A percentile compares a stretch with the other conserved stretches of the same genome.
Conservation (phyloP, 2,888 invertebrate species). For the Tipula helvola region DNA sequence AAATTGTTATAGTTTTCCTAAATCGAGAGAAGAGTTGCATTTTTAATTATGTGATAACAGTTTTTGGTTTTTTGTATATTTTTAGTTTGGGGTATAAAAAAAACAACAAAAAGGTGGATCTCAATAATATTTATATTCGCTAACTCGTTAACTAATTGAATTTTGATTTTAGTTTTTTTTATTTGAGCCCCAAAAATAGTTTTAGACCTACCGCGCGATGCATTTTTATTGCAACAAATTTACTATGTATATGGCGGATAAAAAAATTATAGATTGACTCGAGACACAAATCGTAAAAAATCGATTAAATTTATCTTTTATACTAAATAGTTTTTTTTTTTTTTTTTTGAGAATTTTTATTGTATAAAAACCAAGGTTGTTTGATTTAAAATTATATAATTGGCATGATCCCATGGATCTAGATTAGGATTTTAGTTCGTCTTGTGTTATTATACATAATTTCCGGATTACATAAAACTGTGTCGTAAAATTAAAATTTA, state of each 20-base stretch:
- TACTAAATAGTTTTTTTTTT: background rate
- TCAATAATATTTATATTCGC: background rate
- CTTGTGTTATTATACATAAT: background rate
- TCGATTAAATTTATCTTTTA: background rate
- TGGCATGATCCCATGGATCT: background rate
- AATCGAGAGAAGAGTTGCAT: background rate
- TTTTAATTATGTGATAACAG: background rate
- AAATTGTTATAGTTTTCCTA: background rate
- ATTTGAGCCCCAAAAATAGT: background rate
- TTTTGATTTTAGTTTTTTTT: background rate
- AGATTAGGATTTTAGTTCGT: background rate
- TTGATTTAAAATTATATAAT: background rate
- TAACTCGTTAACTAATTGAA: background rate
- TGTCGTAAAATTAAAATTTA: background rate
- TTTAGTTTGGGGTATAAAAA: background rate
- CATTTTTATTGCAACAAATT: background rate
- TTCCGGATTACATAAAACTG: background rate
- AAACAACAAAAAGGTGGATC: background rate
- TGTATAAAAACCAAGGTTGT: background rate
- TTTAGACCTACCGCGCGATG: background rate
- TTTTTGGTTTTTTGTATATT: background rate
- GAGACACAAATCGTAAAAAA: background rate
- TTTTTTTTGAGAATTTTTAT: background rate
- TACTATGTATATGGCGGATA: background rate
- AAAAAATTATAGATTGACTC: background rate